These are phyloP conservation scores for Charaxes varanes DNA, from an alignment of 1,140 invertebrate species.

Conservation along the genomic window DNA sequence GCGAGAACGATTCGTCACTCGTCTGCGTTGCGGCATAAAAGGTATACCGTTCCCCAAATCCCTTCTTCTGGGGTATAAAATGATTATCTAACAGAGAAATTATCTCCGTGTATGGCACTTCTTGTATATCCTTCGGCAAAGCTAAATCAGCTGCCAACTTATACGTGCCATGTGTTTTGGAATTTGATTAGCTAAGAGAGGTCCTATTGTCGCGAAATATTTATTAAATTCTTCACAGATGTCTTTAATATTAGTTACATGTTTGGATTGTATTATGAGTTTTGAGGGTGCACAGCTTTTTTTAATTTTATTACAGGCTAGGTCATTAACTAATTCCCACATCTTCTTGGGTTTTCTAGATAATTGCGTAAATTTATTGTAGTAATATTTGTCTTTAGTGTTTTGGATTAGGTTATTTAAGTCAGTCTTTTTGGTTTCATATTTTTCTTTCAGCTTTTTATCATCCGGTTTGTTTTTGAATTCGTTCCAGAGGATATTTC, in stretches of 20 bases:
- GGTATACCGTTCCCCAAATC: too few species aligned
- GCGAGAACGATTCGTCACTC: too few species aligned
- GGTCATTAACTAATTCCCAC: conserved; percentile 11
- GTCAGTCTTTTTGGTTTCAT: too few species aligned
- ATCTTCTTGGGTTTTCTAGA: conserved; percentile 7
- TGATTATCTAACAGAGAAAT: too few species aligned
- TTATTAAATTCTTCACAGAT: conserved; percentile 8
- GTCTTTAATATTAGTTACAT: conserved; percentile 5
- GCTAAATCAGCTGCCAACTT: too few species aligned
- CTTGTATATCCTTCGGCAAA: too few species aligned
- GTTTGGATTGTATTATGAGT: conserved; percentile 5
- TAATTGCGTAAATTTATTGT: conserved; percentile 8
- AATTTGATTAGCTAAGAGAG: conserved; percentile 8
- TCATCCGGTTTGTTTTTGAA: conserved; percentile 4
- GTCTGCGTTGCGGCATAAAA: too few species aligned
- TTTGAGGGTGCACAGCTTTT: conserved; percentile 9
- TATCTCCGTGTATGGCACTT: too few species aligned
- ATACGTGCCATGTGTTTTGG: too few species aligned
- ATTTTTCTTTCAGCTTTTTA: too few species aligned
- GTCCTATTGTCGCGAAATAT: conserved; percentile 7
- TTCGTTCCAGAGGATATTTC: conserved; percentile 2
- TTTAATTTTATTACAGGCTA: conserved; percentile 12
- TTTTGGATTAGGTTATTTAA: conserved; percentile 10
- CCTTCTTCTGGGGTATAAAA: too few species aligned
- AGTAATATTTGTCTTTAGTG: conserved; percentile 9